Evolutionary conservation across 2,113 vertebrate genomes (phyloP).

Genomic region (Noturus placidus): DNA sequence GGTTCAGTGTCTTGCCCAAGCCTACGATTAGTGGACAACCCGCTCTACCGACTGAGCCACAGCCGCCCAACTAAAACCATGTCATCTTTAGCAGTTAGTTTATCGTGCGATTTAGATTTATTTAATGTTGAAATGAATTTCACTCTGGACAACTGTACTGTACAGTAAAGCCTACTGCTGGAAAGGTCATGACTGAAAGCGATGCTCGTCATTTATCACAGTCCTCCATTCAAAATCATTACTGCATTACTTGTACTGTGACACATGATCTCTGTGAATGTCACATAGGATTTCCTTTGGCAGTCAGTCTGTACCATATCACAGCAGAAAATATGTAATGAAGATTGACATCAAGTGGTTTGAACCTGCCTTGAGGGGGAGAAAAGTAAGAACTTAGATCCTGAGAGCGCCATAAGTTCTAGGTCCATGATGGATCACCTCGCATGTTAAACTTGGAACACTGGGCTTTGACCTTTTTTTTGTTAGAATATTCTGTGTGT

Average conservation of each 20-base stretch:
- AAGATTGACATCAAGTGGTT: constrained; percentile 66
- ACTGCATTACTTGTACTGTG: constrained; percentile 50
- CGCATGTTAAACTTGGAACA: not conserved
- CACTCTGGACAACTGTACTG: not conserved
- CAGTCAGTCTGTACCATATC: constrained; percentile 31
- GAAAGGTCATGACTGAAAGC: not conserved
- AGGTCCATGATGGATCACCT: not conserved
- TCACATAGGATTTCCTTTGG: constrained; percentile 56
- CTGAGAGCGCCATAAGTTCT: constrained; percentile 5
- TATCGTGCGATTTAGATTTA: not conserved
- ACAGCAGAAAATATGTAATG: constrained; percentile 63
- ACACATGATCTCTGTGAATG: constrained; percentile 61
- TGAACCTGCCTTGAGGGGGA: constrained; percentile 57
- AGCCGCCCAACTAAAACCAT: too few species aligned
- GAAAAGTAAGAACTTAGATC: constrained; percentile 48
- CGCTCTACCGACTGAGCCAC: too few species aligned
- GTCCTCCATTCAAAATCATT: constrained; percentile 33
- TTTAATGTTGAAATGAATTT: not conserved
- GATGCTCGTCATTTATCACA: constrained; percentile 14
- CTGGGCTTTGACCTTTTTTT: constrained; percentile 3
- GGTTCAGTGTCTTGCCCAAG: too few species aligned
- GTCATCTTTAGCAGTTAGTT: not conserved
- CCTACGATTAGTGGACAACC: too few species aligned
- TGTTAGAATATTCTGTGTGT: not conserved
- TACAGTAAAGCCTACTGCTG: not conserved